Conservation (phyloP, 2,888 invertebrate species). For the Philereme transversata region DNA sequence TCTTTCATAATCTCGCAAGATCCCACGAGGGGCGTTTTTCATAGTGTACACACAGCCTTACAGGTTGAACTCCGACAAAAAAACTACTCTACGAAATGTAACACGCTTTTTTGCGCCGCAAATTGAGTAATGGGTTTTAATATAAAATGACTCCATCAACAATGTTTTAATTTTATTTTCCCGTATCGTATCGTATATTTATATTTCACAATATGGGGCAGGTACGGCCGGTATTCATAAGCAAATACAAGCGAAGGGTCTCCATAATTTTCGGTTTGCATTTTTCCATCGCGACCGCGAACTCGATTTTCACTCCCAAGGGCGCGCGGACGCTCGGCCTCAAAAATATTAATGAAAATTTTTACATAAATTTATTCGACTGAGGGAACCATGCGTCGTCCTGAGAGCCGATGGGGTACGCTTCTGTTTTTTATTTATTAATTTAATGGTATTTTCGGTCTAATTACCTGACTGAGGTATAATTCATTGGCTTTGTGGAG, state of each 20-base stretch:
- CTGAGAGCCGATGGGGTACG: constrained; percentile 68
- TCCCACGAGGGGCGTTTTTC: constrained; percentile 77
- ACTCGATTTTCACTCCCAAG: constrained; percentile 82
- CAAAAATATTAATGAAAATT: constrained; percentile 84
- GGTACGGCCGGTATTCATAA: constrained; percentile 78
- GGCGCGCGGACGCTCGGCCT: constrained; percentile 80
- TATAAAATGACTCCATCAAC: constrained; percentile 55
- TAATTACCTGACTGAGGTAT: constrained; percentile 82
- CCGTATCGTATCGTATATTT: constrained; percentile 69
- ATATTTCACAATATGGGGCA: constrained; percentile 66
- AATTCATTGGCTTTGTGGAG: constrained; percentile 77
- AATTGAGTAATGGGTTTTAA: constrained; percentile 47
- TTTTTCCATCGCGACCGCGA: constrained; percentile 84
- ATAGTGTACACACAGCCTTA: constrained; percentile 62
- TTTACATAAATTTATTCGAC: constrained; percentile 84
- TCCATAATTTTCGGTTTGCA: constrained; percentile 84
- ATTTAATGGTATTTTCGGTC: constrained; percentile 84
- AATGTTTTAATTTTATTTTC: constrained; percentile 72
- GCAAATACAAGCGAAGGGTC: constrained; percentile 81
- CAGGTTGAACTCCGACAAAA: constrained; percentile 46
- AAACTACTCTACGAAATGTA: constrained; percentile 51
- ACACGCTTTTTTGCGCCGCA: constrained; percentile 41
- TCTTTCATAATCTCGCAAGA: constrained; percentile 82
- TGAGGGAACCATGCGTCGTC: constrained; percentile 76
- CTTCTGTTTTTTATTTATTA: constrained; percentile 83